A percentile compares a stretch with the other conserved stretches of the same genome.
phyloP scores from a whole-genome alignment of 2,113 vertebrate genomes.

The Epinephelus lanceolatus region DNA sequence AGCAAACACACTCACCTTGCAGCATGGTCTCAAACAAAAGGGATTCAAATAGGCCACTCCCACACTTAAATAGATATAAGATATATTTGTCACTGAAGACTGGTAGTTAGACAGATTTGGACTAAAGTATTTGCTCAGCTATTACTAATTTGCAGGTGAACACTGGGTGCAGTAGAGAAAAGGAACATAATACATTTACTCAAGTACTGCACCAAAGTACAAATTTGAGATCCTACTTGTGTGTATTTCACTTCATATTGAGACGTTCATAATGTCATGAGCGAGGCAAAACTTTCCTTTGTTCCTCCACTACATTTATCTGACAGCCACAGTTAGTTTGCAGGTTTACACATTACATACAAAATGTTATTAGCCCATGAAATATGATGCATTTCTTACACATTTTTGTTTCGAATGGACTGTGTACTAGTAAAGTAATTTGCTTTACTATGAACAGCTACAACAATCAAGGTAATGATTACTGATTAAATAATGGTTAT shows the following conservation, averaged over 20 bases:
- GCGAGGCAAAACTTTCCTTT: neutral
- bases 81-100: neutral
- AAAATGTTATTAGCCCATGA: neutral
- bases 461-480: neutral
- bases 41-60: too few species aligned
- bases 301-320: neutral
- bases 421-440: neutral
- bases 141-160: neutral
- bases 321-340: neutral
- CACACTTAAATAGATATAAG: neutral
- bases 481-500: neutral
- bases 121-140: neutral
- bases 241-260: neutral
- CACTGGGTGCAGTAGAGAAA: neutral
- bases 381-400: neutral
- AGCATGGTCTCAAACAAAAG: too few species aligned
- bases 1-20: too few species aligned
- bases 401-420: too few species aligned
- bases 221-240: neutral
- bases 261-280: neutral
- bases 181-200: neutral
- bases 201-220: neutral
- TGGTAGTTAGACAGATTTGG: neutral
- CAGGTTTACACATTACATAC: too few species aligned
- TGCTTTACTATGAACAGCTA: neutral